phyloP scores from a whole-genome alignment of 2,888 invertebrate species.

The Xestoiulus laeticollis region DNA sequence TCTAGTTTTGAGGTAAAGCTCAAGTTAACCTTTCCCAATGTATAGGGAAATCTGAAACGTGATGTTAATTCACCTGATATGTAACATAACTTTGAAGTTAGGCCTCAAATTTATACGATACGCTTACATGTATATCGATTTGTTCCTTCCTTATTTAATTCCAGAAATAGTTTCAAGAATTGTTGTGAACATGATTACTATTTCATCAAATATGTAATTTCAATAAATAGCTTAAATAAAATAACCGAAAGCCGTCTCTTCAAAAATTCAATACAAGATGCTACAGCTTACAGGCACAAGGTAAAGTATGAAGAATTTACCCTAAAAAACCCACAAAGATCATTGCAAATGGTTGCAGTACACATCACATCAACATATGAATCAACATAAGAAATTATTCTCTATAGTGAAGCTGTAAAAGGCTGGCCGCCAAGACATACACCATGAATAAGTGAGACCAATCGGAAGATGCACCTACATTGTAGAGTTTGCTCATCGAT shows the following conservation, averaged over 20 bases:
- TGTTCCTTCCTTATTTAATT: not conserved
- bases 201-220: conserved; percentile 5
- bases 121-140: not conserved
- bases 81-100: not conserved
- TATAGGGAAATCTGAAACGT: not conserved
- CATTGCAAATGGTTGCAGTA: not conserved
- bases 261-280: too few species aligned
- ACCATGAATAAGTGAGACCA: conserved; percentile 38
- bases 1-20: not conserved
- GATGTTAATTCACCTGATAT: not conserved
- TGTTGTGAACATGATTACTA: not conserved
- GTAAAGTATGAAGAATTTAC: too few species aligned
- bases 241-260: not conserved
- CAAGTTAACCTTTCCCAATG: not conserved
- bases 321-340: not conserved
- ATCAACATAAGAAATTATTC: conserved; percentile 32
- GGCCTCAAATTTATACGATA: not conserved
- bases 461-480: conserved; percentile 42
- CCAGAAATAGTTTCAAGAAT: not conserved
- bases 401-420: conserved; percentile 23
- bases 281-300: too few species aligned
- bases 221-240: conserved; percentile 4
- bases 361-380: too few species aligned
- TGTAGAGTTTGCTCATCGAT: conserved; percentile 30
- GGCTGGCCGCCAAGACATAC: conserved; percentile 22